phyloP scores from a whole-genome alignment of 2,113 vertebrate genomes.

The Rhagologus leucostigma region DNA sequence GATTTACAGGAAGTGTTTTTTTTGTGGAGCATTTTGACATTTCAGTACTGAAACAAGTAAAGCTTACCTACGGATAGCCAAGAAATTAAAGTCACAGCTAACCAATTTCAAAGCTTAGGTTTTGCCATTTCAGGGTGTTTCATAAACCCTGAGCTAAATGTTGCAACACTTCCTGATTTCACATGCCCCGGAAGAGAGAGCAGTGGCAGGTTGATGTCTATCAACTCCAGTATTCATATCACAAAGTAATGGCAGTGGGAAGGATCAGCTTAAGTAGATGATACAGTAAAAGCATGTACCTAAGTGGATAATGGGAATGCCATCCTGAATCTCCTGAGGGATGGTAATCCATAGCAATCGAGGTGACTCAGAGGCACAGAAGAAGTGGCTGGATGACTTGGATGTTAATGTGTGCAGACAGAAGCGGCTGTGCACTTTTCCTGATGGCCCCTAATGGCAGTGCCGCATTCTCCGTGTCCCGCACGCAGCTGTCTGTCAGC shows the following conservation, averaged over 20 bases:
- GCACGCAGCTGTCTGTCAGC: not conserved
- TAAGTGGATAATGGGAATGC: slow-evolving; percentile 55
- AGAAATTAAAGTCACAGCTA: not conserved
- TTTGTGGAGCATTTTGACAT: not conserved
- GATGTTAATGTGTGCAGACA: slow-evolving; percentile 32
- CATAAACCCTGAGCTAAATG: not conserved
- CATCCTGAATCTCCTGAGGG: not conserved
- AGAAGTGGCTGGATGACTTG: not conserved
- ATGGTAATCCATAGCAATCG: not conserved
- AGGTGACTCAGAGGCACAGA: not conserved
- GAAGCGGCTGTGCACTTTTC: not conserved
- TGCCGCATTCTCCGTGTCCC: rapidly evolving
- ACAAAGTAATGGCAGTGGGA: not conserved
- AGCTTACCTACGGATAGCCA: not conserved
- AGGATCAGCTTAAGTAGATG: slow-evolving; percentile 4
- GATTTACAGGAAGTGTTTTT: not conserved
- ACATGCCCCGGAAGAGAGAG: not conserved
- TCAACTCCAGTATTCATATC: not conserved
- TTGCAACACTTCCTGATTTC: not conserved
- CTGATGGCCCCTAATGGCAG: not conserved
- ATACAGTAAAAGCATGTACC: not conserved
- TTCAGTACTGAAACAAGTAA: not conserved
- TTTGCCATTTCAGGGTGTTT: not conserved
- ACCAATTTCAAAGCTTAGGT: not conserved
- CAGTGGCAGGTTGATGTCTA: not conserved